Evolutionary conservation across 1,140 invertebrate species (phyloP), one percentile per base, ranked within the genome.

Genomic region (Argopecten irradians): DNA sequence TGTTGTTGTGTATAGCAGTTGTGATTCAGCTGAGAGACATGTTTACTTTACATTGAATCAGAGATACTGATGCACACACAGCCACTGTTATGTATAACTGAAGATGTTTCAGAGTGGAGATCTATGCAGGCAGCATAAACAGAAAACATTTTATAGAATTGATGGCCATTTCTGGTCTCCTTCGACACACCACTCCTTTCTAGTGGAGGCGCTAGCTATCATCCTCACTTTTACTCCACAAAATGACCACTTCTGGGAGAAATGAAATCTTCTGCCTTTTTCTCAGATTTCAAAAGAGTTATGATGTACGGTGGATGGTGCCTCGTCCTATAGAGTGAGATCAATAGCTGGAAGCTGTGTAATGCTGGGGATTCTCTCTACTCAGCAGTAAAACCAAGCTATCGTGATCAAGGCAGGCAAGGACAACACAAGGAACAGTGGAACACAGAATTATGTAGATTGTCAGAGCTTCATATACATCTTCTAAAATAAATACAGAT

Each of bases 201-300:
- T 71, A 28, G 55, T n/a, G 55, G 28, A 28, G 55, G n/a, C 28
- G 3, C 16, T 7, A 71, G 22, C 55, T n/a, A 71, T 71, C 28
- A 28, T 71, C 16, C 55, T 71, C 22, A 71, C 22, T 28, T 3
- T 71, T 71, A 71, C n/a, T 28, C 55, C 22, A 71, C n/a, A 71
- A 28, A 71, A 71, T 71, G 55, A 28, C 55, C 55, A 71, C 55
- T 71, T 71, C 55, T 71, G 55, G 55, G n/a, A 71, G 55, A 71
- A 71, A 71, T 71, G 16, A 71, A 46, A 71, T 71, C 55, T 71
- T 71, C 28, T 28, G 55, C 19, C 5, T n/a, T 71, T 71, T 71
- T 71, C 55, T 71, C 55, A 71, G 55, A 71, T 71, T 71, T 71
- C 55, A 71, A 71, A 16, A 28, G 55, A 71, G n/a, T 71, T 28